phyloP scores from a whole-genome alignment of 2,797 vertebrate genomes.

The Menidia menidia region DNA sequence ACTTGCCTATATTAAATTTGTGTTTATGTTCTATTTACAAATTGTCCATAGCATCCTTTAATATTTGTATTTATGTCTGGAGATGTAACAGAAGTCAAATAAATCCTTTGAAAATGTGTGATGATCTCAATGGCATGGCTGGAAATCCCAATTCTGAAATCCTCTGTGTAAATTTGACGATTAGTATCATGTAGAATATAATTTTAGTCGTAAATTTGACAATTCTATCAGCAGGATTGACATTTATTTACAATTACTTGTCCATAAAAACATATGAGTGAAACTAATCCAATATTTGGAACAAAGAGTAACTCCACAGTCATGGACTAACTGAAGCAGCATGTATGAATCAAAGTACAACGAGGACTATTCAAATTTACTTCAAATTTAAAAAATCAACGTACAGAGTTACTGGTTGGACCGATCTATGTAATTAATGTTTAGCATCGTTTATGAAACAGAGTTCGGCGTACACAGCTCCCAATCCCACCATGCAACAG shows the following conservation, averaged over 20 bases:
- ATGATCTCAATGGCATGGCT: constrained; percentile 47
- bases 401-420: too few relatives aligned
- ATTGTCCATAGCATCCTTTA: constrained; percentile 91
- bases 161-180: neutral
- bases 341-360: neutral
- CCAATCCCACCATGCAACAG: constrained; percentile 76
- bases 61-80: constrained; percentile 93
- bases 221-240: neutral
- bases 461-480: constrained; percentile 16
- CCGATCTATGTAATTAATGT: too few relatives aligned
- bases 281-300: neutral
- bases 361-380: neutral
- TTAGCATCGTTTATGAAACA: neutral
- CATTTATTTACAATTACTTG: neutral
- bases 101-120: constrained; percentile 87
- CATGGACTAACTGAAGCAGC: too few relatives aligned
- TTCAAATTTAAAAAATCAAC: too few relatives aligned
- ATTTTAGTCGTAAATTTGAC: neutral
- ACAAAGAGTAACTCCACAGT: neutral
- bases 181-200: neutral
- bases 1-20: constrained; percentile 81
- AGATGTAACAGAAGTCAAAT: constrained; percentile 94
- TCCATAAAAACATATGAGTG: neutral
- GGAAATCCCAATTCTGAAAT: neutral
- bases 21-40: constrained; percentile 80